Evolutionary conservation across 1,140 invertebrate genomes (phyloP), one percentile per base, ranked within the genome.

Genomic region (Dendrolimus punctatus): DNA sequence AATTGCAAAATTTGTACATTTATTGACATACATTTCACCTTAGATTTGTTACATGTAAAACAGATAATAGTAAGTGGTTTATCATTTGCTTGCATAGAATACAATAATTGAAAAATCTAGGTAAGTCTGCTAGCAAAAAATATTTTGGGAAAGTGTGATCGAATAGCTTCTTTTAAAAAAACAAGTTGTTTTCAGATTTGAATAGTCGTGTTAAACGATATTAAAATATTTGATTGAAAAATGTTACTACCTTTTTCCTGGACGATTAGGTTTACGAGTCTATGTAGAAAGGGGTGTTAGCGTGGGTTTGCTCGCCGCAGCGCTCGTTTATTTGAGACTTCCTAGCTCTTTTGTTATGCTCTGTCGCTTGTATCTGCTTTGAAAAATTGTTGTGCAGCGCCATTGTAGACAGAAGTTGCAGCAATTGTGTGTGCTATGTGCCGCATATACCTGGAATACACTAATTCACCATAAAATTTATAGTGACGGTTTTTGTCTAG

Each of bases 271-370:
- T 53, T 36, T 54, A 48, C 40, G 45, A 57, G 39, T 53, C 57
- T 63, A 52, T 38, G 53, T 39, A 51, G 50, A 47, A 51, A 59
- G 54, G 46, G 56, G 42, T 10, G 59, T 49, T 55, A 62, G 64
- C 54, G 64, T 61, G 60, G 57, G 57, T 50, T 72, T 54, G 69
- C 65, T 75, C 73, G 66, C 71, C 72, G 73, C 79, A 77, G 66
- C 61, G 73, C 75, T 81, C 78, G 76, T 81, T 85, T 85, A 80
- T 81, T 81, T 78, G 77, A 71, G 77, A 76, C 74, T 85, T 85
- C 69, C 73, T 73, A 73, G 72, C 80, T 82, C 79, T 81, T 80
- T 85, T 83, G 79, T 83, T 85, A 76, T 73, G 70, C 76, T 68
- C 74, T 76, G 81, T 81, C 75, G 80, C 72, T 64, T 76, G 72